Conservation (phyloP, 2,888 invertebrate genomes). For the Lacanobia wlatinum region DNA sequence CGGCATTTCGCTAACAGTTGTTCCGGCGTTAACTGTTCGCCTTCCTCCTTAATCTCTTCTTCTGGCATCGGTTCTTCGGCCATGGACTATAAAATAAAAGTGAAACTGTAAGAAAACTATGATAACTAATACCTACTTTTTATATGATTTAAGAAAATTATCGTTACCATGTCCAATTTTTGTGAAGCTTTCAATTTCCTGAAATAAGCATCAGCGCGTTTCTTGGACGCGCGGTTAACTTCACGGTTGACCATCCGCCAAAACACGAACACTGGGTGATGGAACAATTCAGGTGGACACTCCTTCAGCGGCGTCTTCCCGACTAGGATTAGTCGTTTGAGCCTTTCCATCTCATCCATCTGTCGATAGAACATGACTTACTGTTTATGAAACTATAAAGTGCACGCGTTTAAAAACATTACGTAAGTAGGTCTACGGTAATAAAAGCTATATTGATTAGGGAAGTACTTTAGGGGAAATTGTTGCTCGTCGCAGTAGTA, state of each 20-base stretch:
- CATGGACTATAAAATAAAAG: slow-evolving; percentile 72
- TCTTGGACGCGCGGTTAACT: slow-evolving; percentile 86
- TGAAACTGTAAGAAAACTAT: not conserved
- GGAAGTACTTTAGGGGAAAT: slow-evolving; percentile 16
- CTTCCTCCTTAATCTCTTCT: slow-evolving; percentile 79
- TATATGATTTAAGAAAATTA: not conserved
- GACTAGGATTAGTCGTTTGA: slow-evolving; percentile 92
- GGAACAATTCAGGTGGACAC: slow-evolving; percentile 92
- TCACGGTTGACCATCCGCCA: slow-evolving; percentile 91
- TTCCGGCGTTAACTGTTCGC: slow-evolving; percentile 84
- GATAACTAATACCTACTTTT: not conserved
- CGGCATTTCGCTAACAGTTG: slow-evolving; percentile 80
- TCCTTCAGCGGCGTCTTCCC: slow-evolving; percentile 93
- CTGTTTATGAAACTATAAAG: slow-evolving; percentile 33
- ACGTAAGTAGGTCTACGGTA: slow-evolving; percentile 21
- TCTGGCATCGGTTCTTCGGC: slow-evolving; percentile 85
- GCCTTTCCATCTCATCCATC: slow-evolving; percentile 92
- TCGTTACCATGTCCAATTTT: slow-evolving; percentile 78
- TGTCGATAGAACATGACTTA: slow-evolving; percentile 69
- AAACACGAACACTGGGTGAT: slow-evolving; percentile 93
- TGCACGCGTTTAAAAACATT: slow-evolving; percentile 4
- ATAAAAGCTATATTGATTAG: slow-evolving; percentile 33
- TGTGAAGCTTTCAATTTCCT: slow-evolving; percentile 85
- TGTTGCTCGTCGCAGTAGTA: slow-evolving; percentile 20
- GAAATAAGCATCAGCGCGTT: slow-evolving; percentile 86